Base-by-base conservation (phyloP, 2,888 invertebrate genomes). In the Nephrocerus scutellatus region DNA sequence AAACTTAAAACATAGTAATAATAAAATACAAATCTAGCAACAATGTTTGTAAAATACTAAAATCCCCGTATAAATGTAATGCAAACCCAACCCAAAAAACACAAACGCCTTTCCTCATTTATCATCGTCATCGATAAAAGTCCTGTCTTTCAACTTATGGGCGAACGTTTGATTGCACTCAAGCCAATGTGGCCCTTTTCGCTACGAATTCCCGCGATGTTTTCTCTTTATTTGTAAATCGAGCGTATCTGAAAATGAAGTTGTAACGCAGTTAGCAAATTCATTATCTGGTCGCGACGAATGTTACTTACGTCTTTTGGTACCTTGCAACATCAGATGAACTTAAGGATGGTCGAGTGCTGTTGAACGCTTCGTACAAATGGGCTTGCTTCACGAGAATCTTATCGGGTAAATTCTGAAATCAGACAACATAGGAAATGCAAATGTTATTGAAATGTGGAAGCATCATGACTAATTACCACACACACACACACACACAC, bases 281-380 rank as follows among this genome's bases (percentile, higher is more conserved):
- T 5, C 5, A 23, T 24, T 13, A 7, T 9, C 16, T n/a, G 16
- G 14, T 24, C 9, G 13, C 8, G 16, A 30, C 20, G 9, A 6
- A 29, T 15, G 21, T 16, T 30, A 54, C 82, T 79, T 66, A 90
- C 88, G 87, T 83, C 59, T 69, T 73, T 50, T 82, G 76, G 60
- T 85, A 91, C 66, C 81, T 85, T 12, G 66, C 50, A 47, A 77
- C 74, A 59, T 91, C 90, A 19, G 74, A 67, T 12, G 59, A 60
- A 5, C 81, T 80, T 4, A 92, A 73, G 2, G 90, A 89, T 1
- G 91, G 89, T 41, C 79, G 77, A 20, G 87, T 87, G 43, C 79
- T 78, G 36, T 64, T 65, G 32, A 84, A 66, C 1, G 87, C 82
- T 38, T 73, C 72, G 44, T 75, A 60, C 33, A 91, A 68, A 65